Evolutionary conservation across 2,113 vertebrate genomes (phyloP), one percentile per base, ranked within the genome.

Genomic region (Odobenus rosmarus): DNA sequence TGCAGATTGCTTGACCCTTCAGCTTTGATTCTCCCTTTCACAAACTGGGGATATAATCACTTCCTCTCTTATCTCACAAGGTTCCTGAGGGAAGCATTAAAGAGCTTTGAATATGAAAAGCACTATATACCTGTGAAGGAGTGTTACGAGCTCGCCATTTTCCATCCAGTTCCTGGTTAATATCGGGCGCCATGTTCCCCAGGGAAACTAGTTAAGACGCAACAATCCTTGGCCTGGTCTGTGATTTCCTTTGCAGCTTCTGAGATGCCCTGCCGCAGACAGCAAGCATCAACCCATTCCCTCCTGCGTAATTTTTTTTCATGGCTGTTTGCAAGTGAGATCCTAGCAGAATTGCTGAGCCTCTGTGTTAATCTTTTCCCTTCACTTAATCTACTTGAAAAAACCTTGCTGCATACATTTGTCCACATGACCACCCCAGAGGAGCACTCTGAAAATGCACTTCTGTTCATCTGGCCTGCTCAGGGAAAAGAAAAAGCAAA

Each of bases 1-100:
- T 97, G 92, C 74, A 97, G 95, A 97, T 97, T 98, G 87, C 87
- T 97, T 97, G 93, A 93, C 76, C 87, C 84, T 92, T 96, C 15
- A 9, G 57, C 97, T 98, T 97, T 97, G 97, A 97, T 95, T 97
- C 92, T 93, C 87, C 24, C n/a, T 97, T 93, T 96, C 69, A 88
- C 93, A 96, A 96, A 93, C 92, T 87, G 95, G 93, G 94, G 92
- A 36, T 90, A 57, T 96, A 98, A 98, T 98, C 96, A 92, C 87
- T 85, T 87, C 72, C 61, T 95, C 79, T 87, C 93, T 98, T 97
- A 98, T 97, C 92, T 97, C 80, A 36, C 80, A 85, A 84, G 86
- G 13, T 88, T 97, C 96, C 94, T 72, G 79, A 85, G 96, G 96
- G 95, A 84, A 96, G 62, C 85, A 90, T 97, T 95, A 98, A 97